phyloP scores from a whole-genome alignment of 2,113 vertebrate genomes.

The Azemiops feae region DNA sequence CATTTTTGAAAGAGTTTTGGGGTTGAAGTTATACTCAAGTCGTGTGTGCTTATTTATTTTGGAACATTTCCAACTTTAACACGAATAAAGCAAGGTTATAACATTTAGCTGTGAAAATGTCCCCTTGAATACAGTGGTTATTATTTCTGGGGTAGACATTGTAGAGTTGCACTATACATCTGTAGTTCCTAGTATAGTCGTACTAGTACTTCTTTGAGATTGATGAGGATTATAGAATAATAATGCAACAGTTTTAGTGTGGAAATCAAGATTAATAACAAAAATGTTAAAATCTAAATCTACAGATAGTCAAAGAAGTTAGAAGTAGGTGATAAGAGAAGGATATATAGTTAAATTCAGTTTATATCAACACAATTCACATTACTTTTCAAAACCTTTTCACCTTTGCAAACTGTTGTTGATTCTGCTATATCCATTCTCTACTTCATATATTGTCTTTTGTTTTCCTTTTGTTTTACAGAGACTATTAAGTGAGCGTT shows the following conservation, averaged over 20 bases:
- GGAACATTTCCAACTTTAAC: background rate
- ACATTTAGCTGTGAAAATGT: background rate
- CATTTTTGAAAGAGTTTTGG: background rate
- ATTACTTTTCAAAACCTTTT: background rate
- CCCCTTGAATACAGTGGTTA: background rate
- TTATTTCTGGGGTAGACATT: background rate
- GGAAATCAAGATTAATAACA: background rate
- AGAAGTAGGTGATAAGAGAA: background rate
- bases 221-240: background rate
- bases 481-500: background rate
- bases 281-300: background rate
- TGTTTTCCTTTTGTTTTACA: background rate
- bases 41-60: background rate
- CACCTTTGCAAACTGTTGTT: background rate
- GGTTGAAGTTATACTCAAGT: background rate
- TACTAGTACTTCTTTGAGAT: background rate
- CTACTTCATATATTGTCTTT: background rate
- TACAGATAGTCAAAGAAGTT: background rate
- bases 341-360: background rate
- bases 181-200: background rate
- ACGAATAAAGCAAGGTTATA: background rate
- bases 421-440: background rate
- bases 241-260: background rate
- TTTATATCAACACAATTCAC: background rate
- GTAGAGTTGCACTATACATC: background rate